Evolutionary conservation across 2,797 vertebrate genomes (phyloP).

Genomic region (Anomalospiza imberbis): DNA sequence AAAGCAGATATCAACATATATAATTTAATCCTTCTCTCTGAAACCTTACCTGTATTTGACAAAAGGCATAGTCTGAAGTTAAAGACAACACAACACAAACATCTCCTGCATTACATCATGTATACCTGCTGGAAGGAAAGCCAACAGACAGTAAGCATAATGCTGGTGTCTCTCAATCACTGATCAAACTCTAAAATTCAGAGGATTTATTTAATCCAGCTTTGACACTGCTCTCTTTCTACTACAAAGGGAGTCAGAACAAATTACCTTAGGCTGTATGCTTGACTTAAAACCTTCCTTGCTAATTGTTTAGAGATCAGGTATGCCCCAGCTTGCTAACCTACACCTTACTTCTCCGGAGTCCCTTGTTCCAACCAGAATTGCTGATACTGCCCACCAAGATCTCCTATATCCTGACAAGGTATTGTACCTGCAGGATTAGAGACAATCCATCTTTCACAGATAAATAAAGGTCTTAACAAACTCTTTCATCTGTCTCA

Average conservation of each 20-base stretch:
- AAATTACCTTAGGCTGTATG: not conserved
- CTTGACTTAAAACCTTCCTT: not conserved
- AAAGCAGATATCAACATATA: not conserved
- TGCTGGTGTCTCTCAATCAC: not conserved
- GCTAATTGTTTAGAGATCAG: not conserved
- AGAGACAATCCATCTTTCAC: not conserved
- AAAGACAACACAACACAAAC: not conserved
- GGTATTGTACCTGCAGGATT: not conserved
- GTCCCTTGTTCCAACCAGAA: not conserved
- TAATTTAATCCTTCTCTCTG: not conserved
- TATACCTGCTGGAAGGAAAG: not conserved
- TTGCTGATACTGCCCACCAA: not conserved
- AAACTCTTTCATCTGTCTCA: not conserved
- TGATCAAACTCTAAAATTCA: not conserved
- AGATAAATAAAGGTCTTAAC: not conserved
- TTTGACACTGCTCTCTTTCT: not conserved
- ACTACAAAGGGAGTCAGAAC: not conserved
- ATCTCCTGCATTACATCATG: not conserved
- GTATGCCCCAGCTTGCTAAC: not conserved
- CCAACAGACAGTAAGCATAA: not conserved
- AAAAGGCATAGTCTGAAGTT: not conserved
- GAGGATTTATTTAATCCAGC: not conserved
- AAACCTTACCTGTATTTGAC: not conserved
- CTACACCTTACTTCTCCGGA: not conserved
- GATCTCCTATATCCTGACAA: not conserved